Percentiles rank a stretch among this genome's conserved stretches.
These are phyloP conservation scores for Xestia ashworthii DNA, from an alignment of 2,888 invertebrate species.

Conservation along the genomic window DNA sequence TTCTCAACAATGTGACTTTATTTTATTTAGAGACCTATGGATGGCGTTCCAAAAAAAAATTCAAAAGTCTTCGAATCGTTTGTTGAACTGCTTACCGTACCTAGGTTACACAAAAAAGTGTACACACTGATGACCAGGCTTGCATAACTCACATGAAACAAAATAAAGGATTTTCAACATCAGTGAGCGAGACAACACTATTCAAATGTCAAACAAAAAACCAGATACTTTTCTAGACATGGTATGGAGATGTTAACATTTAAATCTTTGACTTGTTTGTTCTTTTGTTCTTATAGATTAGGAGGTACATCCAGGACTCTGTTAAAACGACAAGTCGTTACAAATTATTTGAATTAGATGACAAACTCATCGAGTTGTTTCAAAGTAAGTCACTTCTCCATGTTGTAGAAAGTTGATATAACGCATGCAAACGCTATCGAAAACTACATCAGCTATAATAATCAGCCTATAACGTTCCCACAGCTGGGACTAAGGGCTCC, in stretches of 20 bases:
- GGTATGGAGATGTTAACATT: neutral
- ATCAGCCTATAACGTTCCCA: neutral
- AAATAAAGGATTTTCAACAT: neutral
- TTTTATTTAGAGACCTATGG: neutral
- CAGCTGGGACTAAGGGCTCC: neutral
- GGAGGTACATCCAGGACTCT: neutral
- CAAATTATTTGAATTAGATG: constrained; percentile 35
- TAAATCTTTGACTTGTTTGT: neutral
- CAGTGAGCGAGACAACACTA: neutral
- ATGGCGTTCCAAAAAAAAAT: neutral
- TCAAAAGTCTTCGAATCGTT: neutral
- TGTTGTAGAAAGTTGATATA: neutral
- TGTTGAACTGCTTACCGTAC: neutral
- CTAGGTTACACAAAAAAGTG: neutral
- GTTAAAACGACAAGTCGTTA: neutral
- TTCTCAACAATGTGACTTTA: neutral
- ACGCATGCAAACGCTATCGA: neutral
- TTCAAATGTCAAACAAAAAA: neutral
- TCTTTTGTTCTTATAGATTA: constrained; percentile 28
- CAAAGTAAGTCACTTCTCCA: constrained; percentile 47
- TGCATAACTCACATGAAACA: neutral
- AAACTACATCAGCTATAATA: neutral
- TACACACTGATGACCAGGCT: neutral
- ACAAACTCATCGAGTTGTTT: constrained; percentile 53
- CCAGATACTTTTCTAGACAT: neutral